Evolutionary conservation across 2,797 vertebrate species (phyloP).

Genomic region (Parotocinclus haroldoi): DNA sequence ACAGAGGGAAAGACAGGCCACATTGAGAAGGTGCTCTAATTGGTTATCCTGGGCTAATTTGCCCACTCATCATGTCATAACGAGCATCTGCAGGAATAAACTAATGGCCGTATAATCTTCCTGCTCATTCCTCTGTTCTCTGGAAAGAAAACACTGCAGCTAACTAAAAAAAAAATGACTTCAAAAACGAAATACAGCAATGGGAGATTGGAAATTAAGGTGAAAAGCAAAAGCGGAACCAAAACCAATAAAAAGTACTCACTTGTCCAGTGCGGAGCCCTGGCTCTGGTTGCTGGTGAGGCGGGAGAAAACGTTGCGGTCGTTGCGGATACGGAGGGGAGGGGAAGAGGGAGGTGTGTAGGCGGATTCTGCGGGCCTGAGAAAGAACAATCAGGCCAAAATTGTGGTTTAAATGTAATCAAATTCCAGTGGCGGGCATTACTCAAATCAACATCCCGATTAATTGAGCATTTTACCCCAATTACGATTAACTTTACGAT

Average conservation of each 20-base stretch:
- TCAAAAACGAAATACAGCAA: not conserved
- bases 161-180: too few relatives aligned
- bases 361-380: conserved; percentile 80
- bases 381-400: not conserved
- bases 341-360: conserved; percentile 94
- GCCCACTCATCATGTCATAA: conserved; percentile 61
- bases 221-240: too few relatives aligned
- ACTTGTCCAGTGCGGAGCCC: conserved; percentile 96
- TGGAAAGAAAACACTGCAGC: too few relatives aligned
- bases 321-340: conserved; percentile 88
- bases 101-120: conserved; percentile 19
- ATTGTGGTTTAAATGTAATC: too few relatives aligned
- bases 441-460: too few relatives aligned
- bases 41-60: conserved; percentile 57
- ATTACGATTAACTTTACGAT: too few relatives aligned
- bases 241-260: too few relatives aligned
- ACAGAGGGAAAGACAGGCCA: conserved; percentile 51
- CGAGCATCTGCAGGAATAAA: conserved; percentile 54
- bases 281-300: conserved; percentile 93
- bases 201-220: too few relatives aligned
- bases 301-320: conserved; percentile 96
- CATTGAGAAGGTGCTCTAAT: conserved; percentile 55
- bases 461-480: too few relatives aligned
- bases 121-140: not conserved
- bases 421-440: too few relatives aligned